Base-by-base conservation (phyloP, 1,140 invertebrate genomes). In the Augochlora pura region DNA sequence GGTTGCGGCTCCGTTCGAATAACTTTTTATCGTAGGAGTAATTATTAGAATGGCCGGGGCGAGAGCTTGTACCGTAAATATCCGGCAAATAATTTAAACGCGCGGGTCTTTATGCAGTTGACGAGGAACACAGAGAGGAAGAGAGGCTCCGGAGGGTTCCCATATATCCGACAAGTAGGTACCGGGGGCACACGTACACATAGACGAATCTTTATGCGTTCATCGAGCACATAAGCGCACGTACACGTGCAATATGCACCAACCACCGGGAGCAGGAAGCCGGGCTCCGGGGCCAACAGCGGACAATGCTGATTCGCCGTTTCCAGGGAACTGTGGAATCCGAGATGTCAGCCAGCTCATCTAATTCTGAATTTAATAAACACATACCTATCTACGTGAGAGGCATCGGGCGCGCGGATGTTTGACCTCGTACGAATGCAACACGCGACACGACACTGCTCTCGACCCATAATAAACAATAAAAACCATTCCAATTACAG, bases 311-410 rank as follows among this genome's bases (percentile, higher is more conserved):
- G 82, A 84, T 85, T 84, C 82, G 73, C 52, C 68, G 68, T 73
- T 85, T 77, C 83, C 62, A 66, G 70, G 74, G 25, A 84, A 75
- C 72, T 42, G 65, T 71, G 83, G 83, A 85, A 84, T 85, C 71
- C 78, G 64, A 77, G 78, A 63, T 79, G 82, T 83, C 83, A 83
- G 73, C 65, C 84, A 25, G 70, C 71, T 64, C 83, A 67, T 79
- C 83, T 85, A 86, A 86, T 86, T 86, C 80, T 78, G 76, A 86
- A 85, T 86, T 86, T 86, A 86, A 86, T 86, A 86, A 86, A 82
- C 83, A 85, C 83, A 86, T 85, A 85, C 64, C 83, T 84, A 54
- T 69, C 82, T 60, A 57, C 57, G 68, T 49, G 68, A 60, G 18
- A 46, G 38, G 46, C 68, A 72, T 68, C 49, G 49, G 60, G 39